These are phyloP conservation scores for Acrobasis repandana DNA, from an alignment of 2,888 invertebrate genomes.

Conservation along the genomic window DNA sequence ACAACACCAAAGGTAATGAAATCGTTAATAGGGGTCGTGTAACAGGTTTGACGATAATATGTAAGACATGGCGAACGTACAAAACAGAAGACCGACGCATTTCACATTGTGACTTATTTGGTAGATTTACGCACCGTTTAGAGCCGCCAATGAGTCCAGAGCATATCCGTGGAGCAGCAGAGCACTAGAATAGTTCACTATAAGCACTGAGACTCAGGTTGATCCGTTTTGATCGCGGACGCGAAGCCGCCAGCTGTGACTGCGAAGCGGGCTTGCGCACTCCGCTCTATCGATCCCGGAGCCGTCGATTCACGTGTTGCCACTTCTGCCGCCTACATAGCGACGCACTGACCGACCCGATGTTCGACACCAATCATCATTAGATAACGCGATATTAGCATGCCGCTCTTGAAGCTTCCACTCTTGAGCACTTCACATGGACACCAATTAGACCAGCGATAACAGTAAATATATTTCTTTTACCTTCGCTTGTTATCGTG, in stretches of 20 bases:
- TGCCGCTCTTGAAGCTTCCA: slow-evolving; percentile 52
- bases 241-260: slow-evolving; percentile 68
- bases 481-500: slow-evolving; percentile 23
- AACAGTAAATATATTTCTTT: slow-evolving; percentile 29
- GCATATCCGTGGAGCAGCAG: slow-evolving; percentile 59
- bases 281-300: slow-evolving; percentile 72
- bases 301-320: slow-evolving; percentile 71
- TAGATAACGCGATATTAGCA: slow-evolving; percentile 74
- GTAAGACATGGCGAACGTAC: slow-evolving; percentile 49
- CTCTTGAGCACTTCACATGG: slow-evolving; percentile 58
- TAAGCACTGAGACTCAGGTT: slow-evolving; percentile 58
- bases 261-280: slow-evolving; percentile 66
- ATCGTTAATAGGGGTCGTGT: slow-evolving; percentile 55
- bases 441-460: slow-evolving; percentile 53
- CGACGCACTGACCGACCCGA: slow-evolving; percentile 51
- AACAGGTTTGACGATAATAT: slow-evolving; percentile 62
- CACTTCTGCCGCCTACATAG: slow-evolving; percentile 72
- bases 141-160: slow-evolving; percentile 56
- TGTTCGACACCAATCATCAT: slow-evolving; percentile 74
- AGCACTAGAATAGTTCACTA: slow-evolving; percentile 58
- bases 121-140: slow-evolving; percentile 68
- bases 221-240: slow-evolving; percentile 51
- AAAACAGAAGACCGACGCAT: slow-evolving; percentile 10
- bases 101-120: neutral
- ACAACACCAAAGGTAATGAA: slow-evolving; percentile 53